Evolutionary conservation across 2,113 vertebrate genomes (phyloP).

Genomic region (Leucosticte australis): DNA sequence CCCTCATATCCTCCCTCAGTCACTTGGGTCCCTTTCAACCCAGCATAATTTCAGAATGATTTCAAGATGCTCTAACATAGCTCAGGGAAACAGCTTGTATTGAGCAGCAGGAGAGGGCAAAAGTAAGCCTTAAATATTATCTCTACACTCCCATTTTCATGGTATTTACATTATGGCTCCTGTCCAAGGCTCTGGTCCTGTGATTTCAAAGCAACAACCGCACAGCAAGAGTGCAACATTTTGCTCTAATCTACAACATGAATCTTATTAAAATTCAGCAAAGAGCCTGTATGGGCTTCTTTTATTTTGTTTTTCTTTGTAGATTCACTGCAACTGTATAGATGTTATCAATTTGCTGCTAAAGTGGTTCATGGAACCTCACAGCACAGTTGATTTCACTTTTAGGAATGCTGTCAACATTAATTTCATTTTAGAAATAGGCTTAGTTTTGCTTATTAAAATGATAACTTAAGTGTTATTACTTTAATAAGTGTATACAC

Average conservation of each 20-base stretch:
- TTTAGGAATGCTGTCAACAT: background rate
- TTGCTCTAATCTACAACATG: background rate
- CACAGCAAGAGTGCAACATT: constrained; percentile 31
- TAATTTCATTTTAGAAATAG: background rate
- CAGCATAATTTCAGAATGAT: background rate
- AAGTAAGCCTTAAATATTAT: constrained; percentile 24
- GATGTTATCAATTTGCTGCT: background rate
- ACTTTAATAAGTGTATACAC: too few species aligned
- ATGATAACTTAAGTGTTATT: background rate
- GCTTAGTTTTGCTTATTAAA: background rate
- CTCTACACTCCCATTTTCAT: background rate
- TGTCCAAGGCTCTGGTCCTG: background rate
- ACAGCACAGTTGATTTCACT: background rate
- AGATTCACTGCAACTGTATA: background rate
- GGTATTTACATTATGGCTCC: constrained; percentile 19
- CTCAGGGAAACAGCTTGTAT: background rate
- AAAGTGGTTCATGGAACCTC: background rate
- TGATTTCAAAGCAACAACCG: constrained; percentile 23
- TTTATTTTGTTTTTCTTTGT: background rate
- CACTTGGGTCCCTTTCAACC: background rate
- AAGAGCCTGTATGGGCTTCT: background rate
- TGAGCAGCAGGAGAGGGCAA: constrained; percentile 14
- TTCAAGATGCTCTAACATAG: background rate
- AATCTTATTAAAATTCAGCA: constrained; percentile 37
- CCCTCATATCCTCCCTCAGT: background rate